Evolutionary conservation across 2,888 invertebrate species (phyloP), one percentile per base, ranked within the genome.

Genomic region (Andrena minutula): DNA sequence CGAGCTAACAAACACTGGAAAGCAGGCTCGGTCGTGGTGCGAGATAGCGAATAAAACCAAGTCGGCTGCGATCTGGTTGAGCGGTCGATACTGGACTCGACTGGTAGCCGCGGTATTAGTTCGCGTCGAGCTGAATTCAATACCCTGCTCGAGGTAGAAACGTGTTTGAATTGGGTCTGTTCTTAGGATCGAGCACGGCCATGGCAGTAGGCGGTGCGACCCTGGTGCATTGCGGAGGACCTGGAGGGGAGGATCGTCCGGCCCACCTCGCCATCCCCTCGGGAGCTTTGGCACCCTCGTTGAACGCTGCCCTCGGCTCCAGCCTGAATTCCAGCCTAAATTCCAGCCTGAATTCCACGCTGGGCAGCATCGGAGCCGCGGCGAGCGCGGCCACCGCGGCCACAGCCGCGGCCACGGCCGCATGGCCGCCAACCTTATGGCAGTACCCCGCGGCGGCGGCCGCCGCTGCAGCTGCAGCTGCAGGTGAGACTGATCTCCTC

Each of bases 391-490:
- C 95, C 94, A 88, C 93, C 93, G 86, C 94, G 90, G 94, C 93
- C 90, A 94, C 97, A 89, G 91, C 92, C 79, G 87, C 92, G 82
- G 92, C 89, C 68, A 82, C 89, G 71, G 86, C 90, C 73, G 83
- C 96, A 87, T 95, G 96, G 92, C 94, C 94, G 85, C 94, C 89
- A 72, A 96, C 97, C 75, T 95, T 97, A 92, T 97, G 97, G 94
- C 93, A 97, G 94, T 97, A 97, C 90, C 94, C 97, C 89, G 92
- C 90, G 78, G 88, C 90, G 64, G 90, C 90, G 66, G 89, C 86
- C 74, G 86, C 86, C 58, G 85, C 85, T 74, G 86, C 86, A 60
- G 83, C 86, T 73, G 86, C 89, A 69, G 90, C 90, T 76, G 89
- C 90, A 89, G 89, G 89, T 89, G 70, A 84, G 82, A 70, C 64